Conservation (phyloP, 2,113 vertebrate species). For the Tupaia tana region DNA sequence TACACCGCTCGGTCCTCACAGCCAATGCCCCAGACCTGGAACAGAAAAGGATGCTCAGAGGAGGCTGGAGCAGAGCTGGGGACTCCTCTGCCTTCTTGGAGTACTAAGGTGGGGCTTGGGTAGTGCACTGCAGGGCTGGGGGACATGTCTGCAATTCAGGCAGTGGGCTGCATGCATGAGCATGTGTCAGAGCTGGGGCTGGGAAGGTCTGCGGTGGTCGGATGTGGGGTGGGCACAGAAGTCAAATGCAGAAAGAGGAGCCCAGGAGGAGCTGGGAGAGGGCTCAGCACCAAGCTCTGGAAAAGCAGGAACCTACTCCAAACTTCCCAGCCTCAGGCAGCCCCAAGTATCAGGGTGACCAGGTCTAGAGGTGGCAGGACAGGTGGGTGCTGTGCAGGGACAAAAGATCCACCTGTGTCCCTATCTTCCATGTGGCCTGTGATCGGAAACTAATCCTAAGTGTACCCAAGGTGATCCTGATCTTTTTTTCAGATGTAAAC, state of each 20-base stretch:
- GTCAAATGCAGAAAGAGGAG: neutral
- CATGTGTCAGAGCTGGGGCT: no score
- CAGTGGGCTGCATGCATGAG: rapidly evolving
- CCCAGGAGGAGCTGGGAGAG: rapidly evolving
- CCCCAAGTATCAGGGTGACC: neutral
- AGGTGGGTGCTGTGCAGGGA: rapidly evolving
- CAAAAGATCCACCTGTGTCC: neutral
- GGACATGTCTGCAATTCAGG: rapidly evolving
- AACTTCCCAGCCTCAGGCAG: neutral
- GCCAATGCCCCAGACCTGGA: constrained; percentile 94
- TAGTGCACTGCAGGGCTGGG: neutral
- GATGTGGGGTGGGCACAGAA: rapidly evolving
- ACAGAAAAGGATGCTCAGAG: neutral
- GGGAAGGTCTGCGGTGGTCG: rapidly evolving
- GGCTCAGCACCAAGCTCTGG: neutral
- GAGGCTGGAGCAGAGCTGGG: neutral
- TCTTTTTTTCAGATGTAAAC: neutral
- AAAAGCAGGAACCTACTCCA: neutral
- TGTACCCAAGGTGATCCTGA: neutral
- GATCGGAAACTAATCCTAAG: neutral
- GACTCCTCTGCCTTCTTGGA: neutral
- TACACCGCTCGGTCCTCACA: constrained; percentile 92
- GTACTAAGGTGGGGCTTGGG: rapidly evolving
- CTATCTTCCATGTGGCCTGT: neutral
- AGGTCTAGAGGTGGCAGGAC: neutral